These are phyloP conservation scores for Triplophysa rosa DNA, from an alignment of 2,113 vertebrate species.

Conservation along the genomic window DNA sequence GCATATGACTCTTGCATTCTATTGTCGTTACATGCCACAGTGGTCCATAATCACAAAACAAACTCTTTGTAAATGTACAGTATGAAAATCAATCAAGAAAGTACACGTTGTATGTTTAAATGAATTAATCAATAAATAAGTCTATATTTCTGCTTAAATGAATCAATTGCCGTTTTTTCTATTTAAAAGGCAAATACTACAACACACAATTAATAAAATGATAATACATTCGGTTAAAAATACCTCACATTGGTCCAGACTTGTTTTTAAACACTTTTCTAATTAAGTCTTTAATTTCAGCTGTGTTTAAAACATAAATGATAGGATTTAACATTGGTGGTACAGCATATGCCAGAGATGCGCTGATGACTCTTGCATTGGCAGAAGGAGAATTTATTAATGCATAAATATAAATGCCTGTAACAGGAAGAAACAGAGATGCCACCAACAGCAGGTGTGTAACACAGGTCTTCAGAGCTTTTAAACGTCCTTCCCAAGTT, in stretches of 20 bases:
- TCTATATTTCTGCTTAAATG: too few relatives aligned
- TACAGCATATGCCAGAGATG: slow-evolving; percentile 40
- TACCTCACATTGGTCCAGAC: neutral
- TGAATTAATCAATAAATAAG: too few relatives aligned
- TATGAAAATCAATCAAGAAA: too few relatives aligned
- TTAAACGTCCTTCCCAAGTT: slow-evolving; percentile 46
- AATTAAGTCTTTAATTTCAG: slow-evolving; percentile 45
- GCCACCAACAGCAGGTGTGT: slow-evolving; percentile 49
- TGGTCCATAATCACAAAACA: too few relatives aligned
- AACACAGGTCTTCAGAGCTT: slow-evolving; percentile 52
- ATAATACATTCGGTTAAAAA: neutral
- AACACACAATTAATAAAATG: too few relatives aligned
- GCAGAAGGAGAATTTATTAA: neutral
- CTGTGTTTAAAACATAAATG: slow-evolving; percentile 56
- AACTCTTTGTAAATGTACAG: too few relatives aligned
- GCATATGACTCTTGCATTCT: too few relatives aligned
- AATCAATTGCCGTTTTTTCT: too few relatives aligned
- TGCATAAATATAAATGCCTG: neutral
- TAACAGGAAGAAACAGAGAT: slow-evolving; percentile 42
- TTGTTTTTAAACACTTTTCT: slow-evolving; percentile 40
- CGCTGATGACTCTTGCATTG: slow-evolving; percentile 49
- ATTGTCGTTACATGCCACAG: too few relatives aligned
- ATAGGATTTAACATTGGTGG: slow-evolving; percentile 56
- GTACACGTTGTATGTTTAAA: too few relatives aligned
- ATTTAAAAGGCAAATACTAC: too few relatives aligned